These are phyloP conservation scores for Drosophila ficusphila DNA, from an alignment of 1,140 invertebrate genomes.

Conservation along the genomic window DNA sequence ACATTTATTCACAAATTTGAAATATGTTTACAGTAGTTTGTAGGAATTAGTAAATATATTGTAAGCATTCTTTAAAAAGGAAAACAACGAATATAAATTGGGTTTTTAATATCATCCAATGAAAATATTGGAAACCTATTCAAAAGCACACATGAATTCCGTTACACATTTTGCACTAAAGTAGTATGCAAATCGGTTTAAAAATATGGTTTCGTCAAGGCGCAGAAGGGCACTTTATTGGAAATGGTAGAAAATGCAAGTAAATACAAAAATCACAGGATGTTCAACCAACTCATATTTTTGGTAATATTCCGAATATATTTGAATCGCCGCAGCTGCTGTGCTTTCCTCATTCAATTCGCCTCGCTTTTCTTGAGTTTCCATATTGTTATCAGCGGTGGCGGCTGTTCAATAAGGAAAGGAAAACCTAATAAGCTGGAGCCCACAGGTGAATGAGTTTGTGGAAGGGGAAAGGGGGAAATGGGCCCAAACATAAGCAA, in stretches of 20 bases:
- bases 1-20: no score
- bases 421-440: slow-evolving; percentile 45
- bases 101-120: neutral
- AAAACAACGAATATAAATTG: no score
- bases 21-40: no score
- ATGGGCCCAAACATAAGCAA: neutral
- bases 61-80: no score
- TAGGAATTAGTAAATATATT: no score
- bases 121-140: neutral
- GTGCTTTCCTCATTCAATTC: slow-evolving; percentile 45
- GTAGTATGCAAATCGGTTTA: slow-evolving; percentile 58
- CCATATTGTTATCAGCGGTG: slow-evolving; percentile 50
- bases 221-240: slow-evolving; percentile 3
- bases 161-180: slow-evolving; percentile 3
- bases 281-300: slow-evolving; percentile 47
- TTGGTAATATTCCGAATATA: slow-evolving; percentile 54
- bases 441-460: slow-evolving; percentile 38
- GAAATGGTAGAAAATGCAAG: slow-evolving; percentile 8
- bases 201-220: slow-evolving; percentile 36
- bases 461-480: neutral
- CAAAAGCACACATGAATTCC: neutral
- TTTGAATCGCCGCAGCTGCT: slow-evolving; percentile 56
- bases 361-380: slow-evolving; percentile 41
- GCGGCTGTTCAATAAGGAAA: slow-evolving; percentile 62
- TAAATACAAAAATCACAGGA: slow-evolving; percentile 51